phyloP scores from a whole-genome alignment of 2,888 invertebrate species.

The Chromoteleia sp. region DNA sequence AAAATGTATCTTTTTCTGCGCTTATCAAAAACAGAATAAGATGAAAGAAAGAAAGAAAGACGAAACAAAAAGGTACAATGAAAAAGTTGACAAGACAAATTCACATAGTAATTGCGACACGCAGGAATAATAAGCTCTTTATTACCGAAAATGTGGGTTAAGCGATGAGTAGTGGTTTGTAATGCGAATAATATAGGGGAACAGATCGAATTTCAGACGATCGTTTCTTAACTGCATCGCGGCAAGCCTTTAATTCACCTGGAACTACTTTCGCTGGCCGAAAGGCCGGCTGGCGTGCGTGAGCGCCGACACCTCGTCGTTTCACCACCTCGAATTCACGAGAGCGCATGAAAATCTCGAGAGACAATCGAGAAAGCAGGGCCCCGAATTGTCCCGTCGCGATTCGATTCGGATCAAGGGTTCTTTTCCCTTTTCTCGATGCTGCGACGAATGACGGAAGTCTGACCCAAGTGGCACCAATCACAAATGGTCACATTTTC shows the following conservation, averaged over 20 bases:
- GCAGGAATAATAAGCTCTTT: conserved; percentile 57
- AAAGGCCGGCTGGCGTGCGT: conserved; percentile 70
- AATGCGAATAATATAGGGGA: conserved; percentile 46
- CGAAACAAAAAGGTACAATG: not conserved
- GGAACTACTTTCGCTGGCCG: conserved; percentile 74
- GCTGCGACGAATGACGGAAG: no score
- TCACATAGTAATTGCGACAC: conserved; percentile 33
- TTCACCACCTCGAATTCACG: conserved; percentile 70
- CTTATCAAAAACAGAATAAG: no score
- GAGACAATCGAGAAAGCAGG: conserved; percentile 81
- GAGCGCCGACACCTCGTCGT: conserved; percentile 56
- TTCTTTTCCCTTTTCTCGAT: conserved; percentile 13
- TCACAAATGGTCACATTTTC: no score
- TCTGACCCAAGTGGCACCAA: no score
- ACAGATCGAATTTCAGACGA: conserved; percentile 65
- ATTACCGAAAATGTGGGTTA: conserved; percentile 67
- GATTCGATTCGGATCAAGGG: conserved; percentile 31
- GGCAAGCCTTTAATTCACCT: conserved; percentile 69
- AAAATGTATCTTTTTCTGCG: no score
- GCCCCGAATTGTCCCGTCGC: conserved; percentile 75
- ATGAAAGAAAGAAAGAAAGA: no score
- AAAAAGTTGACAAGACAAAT: conserved; percentile 20
- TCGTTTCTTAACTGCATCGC: conserved; percentile 61
- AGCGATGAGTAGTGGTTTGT: conserved; percentile 54
- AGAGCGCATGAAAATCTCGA: conserved; percentile 71